A percentile compares a stretch with the other conserved stretches of the same genome.
These are phyloP conservation scores for honey bee (Apis mellifera) DNA, from an alignment of 1,140 invertebrate species.

Conservation along the genomic window DNA sequence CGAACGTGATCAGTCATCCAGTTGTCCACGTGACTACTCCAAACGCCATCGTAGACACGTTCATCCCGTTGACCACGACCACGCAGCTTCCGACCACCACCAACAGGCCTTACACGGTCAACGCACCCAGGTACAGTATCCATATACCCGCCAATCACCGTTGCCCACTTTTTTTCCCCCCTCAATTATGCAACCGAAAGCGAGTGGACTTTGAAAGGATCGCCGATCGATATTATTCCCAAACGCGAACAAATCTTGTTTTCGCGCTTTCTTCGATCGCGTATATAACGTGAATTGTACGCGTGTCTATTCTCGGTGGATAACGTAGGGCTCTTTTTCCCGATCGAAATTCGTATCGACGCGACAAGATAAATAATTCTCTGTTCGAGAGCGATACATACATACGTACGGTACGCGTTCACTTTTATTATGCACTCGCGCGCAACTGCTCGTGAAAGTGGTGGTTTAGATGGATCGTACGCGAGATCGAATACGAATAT, in stretches of 20 bases:
- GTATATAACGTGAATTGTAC: not conserved
- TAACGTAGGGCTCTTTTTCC: not conserved
- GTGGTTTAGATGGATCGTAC: slow-evolving; percentile 10
- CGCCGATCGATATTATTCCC: not conserved
- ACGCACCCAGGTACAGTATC: slow-evolving; percentile 76
- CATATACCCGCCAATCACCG: not conserved
- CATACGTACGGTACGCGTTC: slow-evolving; percentile 2
- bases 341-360: not conserved
- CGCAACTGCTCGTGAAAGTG: slow-evolving; percentile 25
- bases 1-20: slow-evolving; percentile 75
- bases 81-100: slow-evolving; percentile 74
- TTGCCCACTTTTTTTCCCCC: not conserved
- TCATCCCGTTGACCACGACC: slow-evolving; percentile 74
- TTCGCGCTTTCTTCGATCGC: slow-evolving; percentile 22
- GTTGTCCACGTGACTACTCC: slow-evolving; percentile 76
- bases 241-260: not conserved
- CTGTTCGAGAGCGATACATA: not conserved
- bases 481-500: slow-evolving; percentile 1
- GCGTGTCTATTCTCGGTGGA: not conserved
- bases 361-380: not conserved
- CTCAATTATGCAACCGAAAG: not conserved
- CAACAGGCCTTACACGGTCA: slow-evolving; percentile 72
- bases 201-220: not conserved
- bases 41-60: slow-evolving; percentile 76
- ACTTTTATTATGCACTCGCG: slow-evolving; percentile 9